Conservation (phyloP, 2,888 invertebrate genomes). For the Perizoma affinitatum region DNA sequence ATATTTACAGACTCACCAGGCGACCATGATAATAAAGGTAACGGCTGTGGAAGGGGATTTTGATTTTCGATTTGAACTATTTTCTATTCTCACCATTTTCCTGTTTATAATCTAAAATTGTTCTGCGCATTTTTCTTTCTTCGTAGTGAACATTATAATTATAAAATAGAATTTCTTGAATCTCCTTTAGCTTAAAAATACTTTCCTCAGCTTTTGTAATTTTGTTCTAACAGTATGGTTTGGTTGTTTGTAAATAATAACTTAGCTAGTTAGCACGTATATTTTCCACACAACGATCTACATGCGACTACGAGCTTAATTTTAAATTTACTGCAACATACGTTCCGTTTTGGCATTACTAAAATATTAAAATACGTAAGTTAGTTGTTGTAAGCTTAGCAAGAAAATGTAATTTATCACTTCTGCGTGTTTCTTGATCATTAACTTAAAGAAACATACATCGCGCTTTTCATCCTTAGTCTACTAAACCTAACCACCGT, state of each 20-base stretch:
- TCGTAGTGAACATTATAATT: background rate
- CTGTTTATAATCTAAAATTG: slow-evolving; percentile 30
- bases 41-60: slow-evolving; percentile 42
- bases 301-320: too few species aligned
- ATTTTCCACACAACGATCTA: too few species aligned
- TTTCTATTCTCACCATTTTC: slow-evolving; percentile 40
- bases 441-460: too few species aligned
- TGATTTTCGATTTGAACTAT: slow-evolving; percentile 27
- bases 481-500: background rate
- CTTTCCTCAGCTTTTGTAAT: background rate
- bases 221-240: background rate
- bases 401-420: too few species aligned
- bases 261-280: too few species aligned
- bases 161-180: background rate
- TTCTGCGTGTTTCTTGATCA: too few species aligned
- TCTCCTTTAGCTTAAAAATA: background rate
- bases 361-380: too few species aligned
- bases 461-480: background rate
- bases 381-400: too few species aligned
- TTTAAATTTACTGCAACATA: too few species aligned
- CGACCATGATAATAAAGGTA: slow-evolving; percentile 76
- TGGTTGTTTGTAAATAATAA: background rate
- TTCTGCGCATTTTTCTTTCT: slow-evolving; percentile 2
- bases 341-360: too few species aligned
- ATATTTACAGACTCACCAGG: slow-evolving; percentile 72